These are phyloP conservation scores for Amphilophus citrinellus DNA, from an alignment of 2,113 vertebrate genomes.

Conservation along the genomic window DNA sequence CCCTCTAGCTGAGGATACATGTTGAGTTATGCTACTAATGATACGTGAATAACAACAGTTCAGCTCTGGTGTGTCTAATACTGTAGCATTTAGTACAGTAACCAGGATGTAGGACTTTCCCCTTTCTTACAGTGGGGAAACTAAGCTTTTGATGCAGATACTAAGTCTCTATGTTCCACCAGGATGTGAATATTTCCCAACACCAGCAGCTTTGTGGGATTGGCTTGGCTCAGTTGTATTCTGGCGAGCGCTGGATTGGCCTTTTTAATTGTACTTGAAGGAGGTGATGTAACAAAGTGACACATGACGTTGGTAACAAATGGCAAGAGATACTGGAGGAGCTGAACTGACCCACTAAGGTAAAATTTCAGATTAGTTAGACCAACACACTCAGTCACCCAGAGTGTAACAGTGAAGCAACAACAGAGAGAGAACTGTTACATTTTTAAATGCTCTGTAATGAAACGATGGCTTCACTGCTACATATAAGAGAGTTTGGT, in stretches of 20 bases:
- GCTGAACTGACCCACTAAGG: conserved; percentile 16
- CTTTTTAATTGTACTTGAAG: conserved; percentile 50
- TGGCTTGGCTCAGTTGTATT: conserved; percentile 51
- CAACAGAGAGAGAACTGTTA: no score
- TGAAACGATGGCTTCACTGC: no score
- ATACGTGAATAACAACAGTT: conserved; percentile 16
- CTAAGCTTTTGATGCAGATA: conserved; percentile 39
- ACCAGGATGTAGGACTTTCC: conserved; percentile 44
- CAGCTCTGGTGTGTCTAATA: neutral
- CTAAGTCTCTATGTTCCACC: conserved; percentile 34
- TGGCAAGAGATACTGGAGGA: conserved; percentile 17
- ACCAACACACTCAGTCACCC: neutral
- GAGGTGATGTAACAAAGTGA: conserved; percentile 51
- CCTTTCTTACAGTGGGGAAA: conserved; percentile 3
- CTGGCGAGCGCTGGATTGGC: conserved; percentile 42
- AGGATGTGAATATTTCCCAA: conserved; percentile 60
- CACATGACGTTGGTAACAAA: conserved; percentile 30
- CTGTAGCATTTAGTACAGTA: conserved; percentile 32
- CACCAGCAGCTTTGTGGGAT: conserved; percentile 59
- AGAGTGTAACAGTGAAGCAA: no score
- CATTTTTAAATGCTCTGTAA: no score
- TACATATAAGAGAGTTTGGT: no score
- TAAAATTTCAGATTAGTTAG: neutral
- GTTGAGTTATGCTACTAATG: neutral
- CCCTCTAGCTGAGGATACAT: neutral